A percentile compares a stretch with the other conserved stretches of the same genome.
Conservation (phyloP, 2,888 invertebrate genomes). For the Biston betularia region DNA sequence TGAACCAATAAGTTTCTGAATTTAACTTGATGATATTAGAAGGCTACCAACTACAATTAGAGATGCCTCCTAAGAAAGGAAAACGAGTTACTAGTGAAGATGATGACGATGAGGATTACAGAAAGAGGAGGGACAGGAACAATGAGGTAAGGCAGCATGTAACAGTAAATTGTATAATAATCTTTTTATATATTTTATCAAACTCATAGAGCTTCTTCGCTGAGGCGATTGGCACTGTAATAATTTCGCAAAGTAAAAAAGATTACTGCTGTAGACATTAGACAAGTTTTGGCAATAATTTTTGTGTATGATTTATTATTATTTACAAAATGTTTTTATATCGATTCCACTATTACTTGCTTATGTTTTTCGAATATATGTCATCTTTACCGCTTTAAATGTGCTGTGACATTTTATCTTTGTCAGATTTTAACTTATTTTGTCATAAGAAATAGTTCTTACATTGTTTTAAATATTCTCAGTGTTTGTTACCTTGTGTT, state of each 20-base stretch:
- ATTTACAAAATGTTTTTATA: too few species aligned
- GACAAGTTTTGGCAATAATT: neutral
- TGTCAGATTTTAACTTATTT: too few species aligned
- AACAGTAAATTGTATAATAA: neutral
- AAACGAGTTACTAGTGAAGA: conserved; percentile 85
- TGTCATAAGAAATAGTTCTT: too few species aligned
- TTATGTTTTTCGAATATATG: too few species aligned
- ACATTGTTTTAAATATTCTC: too few species aligned
- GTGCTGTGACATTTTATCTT: too few species aligned
- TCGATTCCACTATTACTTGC: too few species aligned
- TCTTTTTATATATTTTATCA: too few species aligned
- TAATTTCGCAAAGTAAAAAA: too few species aligned
- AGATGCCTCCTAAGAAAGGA: conserved; percentile 78
- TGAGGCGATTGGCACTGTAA: neutral
- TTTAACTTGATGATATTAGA: conserved; percentile 76
- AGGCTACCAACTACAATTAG: conserved; percentile 51
- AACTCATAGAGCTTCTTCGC: neutral
- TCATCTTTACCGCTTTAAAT: too few species aligned
- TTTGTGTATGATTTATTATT: neutral
- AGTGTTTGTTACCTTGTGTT: too few species aligned
- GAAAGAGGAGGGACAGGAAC: conserved; percentile 91
- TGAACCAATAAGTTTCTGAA: conserved; percentile 39
- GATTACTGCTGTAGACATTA: neutral
- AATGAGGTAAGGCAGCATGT: conserved; percentile 86
- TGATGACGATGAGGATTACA: conserved; percentile 90